Base-by-base conservation (phyloP, 2,797 vertebrate genomes). In the Enteromius unitaeniatus region DNA sequence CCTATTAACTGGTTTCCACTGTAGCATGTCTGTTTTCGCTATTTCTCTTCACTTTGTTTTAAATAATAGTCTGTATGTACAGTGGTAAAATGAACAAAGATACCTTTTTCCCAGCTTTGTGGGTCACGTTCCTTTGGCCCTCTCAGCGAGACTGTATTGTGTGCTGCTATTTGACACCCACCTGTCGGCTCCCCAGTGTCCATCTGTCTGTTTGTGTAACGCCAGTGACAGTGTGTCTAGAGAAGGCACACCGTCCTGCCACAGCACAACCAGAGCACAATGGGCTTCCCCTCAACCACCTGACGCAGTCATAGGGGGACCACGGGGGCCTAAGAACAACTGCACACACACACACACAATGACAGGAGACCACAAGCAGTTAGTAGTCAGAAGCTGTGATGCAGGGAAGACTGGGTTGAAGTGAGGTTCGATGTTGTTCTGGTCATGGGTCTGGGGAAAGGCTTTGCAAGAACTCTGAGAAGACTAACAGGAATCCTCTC, bases 401-500 rank as follows among this genome's bases (percentile, higher is more conserved):
- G 72, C 37, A 64, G 55, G 58, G 34, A 42, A 47, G 15, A 47
- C 4, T 67, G 14, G 72, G 37, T 58, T 49, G 13, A 62, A 11
- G 49, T 75, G 42, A 31, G 64, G 37, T 37, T 64, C 9, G 49
- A 75, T 53, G 79, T 37, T 28, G 28, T 9, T 55, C 65, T 74
- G 73, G 75, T 45, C 26, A 95, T 95, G 94, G 94, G 93, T 3
- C 87, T 94, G 53, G 86, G 89, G 17, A 92, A 82, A 84, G 88
- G 89, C 40, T 86, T 95, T 37, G 89, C 89, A 17, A 92, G 86
- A 84, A 91, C 91, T 58, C 68, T 95, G 21, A 88, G 91, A 84
- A 91, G 92, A 70, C 62, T 95, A 31, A 93, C 91, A 0, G 88
- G 89, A 64, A 90, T 95, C 86, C 93, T 94, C 76, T 90, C 86